A percentile compares a stretch with the other conserved stretches of the same genome.
These are phyloP conservation scores for Chrysolina oricalcia DNA, from an alignment of 2,888 invertebrate genomes.

Conservation along the genomic window DNA sequence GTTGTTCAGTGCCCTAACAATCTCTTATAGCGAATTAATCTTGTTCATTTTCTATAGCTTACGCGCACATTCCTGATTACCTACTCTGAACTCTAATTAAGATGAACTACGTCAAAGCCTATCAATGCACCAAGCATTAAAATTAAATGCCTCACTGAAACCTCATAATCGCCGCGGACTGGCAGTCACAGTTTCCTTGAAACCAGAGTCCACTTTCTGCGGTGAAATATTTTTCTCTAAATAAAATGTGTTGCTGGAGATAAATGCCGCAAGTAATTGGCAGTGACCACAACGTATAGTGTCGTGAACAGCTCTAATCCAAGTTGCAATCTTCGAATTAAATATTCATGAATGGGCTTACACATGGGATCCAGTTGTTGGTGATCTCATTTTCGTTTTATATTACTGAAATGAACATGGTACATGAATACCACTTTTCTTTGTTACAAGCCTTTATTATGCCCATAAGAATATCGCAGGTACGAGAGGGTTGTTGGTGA, in stretches of 20 bases:
- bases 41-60: too few species aligned
- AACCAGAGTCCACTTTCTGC: conserved; percentile 22
- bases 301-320: conserved; percentile 65
- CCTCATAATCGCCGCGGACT: background rate
- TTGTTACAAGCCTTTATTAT: conserved; percentile 33
- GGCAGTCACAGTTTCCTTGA: conserved; percentile 20
- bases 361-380: conserved; percentile 55
- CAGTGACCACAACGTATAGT: conserved; percentile 62
- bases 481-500: background rate
- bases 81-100: background rate
- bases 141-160: conserved; percentile 1
- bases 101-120: background rate
- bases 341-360: conserved; percentile 68
- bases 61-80: background rate
- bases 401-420: conserved; percentile 40
- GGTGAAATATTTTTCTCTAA: conserved; percentile 28
- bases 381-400: conserved; percentile 52
- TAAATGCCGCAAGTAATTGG: conserved; percentile 62
- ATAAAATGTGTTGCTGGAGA: conserved; percentile 37
- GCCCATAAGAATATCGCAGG: conserved; percentile 15
- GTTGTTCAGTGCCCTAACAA: too few species aligned
- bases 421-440: conserved; percentile 36
- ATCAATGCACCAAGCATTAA: background rate
- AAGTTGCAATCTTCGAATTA: conserved; percentile 65
- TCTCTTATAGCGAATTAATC: too few species aligned